Conservation (phyloP, 2,888 invertebrate species). For the Cheilosia impressa region DNA sequence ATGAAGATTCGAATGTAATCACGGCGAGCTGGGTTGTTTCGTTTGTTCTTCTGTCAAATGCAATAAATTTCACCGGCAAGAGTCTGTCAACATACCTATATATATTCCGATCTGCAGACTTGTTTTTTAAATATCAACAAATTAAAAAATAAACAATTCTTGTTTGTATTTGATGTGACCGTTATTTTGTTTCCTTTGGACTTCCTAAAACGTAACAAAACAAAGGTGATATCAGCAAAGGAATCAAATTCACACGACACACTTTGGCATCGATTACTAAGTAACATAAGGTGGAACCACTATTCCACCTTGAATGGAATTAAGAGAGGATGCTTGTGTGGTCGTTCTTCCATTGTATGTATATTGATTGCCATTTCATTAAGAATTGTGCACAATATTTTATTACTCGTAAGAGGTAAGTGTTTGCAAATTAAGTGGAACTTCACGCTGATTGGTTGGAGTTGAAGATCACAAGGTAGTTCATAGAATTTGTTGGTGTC, state of each 20-base stretch:
- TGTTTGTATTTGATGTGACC: too few species aligned
- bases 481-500: conserved; percentile 12
- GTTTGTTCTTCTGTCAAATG: conserved; percentile 28
- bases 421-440: conserved; percentile 2
- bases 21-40: conserved; percentile 17
- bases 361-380: conserved; percentile 42
- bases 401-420: not conserved
- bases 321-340: conserved; percentile 29
- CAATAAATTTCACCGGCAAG: conserved; percentile 36
- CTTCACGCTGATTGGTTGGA: conserved; percentile 2
- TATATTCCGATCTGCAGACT: conserved; percentile 9
- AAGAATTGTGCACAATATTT: conserved; percentile 59
- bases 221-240: conserved; percentile 27
- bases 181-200: conserved; percentile 23
- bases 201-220: conserved; percentile 17
- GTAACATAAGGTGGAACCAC: not conserved
- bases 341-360: conserved; percentile 21
- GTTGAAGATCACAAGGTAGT: conserved; percentile 8
- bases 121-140: conserved; percentile 19
- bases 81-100: conserved; percentile 15
- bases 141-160: not conserved
- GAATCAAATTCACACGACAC: conserved; percentile 51
- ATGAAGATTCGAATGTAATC: conserved; percentile 44
- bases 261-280: conserved; percentile 49
- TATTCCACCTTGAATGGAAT: conserved; percentile 2